Base-by-base conservation (phyloP, 1,140 invertebrate species). In the Babylonia areolata region DNA sequence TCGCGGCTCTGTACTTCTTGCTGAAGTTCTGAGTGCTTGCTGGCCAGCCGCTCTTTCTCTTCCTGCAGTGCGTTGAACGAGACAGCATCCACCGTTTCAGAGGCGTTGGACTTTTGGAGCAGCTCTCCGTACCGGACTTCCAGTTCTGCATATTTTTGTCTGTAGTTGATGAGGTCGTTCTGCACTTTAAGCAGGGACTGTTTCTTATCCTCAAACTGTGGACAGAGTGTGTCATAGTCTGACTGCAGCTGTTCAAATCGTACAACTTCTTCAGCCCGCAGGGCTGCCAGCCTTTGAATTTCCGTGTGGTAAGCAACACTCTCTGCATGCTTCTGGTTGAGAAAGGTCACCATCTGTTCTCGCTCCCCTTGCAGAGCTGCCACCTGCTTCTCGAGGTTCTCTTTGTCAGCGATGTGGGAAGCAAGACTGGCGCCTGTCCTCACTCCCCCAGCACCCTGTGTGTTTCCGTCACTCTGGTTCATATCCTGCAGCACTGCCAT, bases 261-360 rank as follows among this genome's bases (percentile, higher is more conserved):
- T 81, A 92, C 87, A 12, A 75, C 87, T 54, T 92, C 88, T 20
- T 83, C 82, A n/a, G 86, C 82, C 0, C 95, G 87, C 3, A 91
- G 86, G 12, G 88, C 91, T 33, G 95, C 96, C n/a, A 98, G 90
- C 58, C 96, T 95, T 92, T 97, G 97, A 83, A 98, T 96, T 95
- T 98, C 97, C 5, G 94, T 95, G 89, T 98, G 97, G 93, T 98
- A 98, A 77, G 96, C 96, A 2, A 97, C 91, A 91, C 96, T 97
- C 93, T 98, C 97, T 84, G 97, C 96, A 88, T 98, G 97, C 94
- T 98, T 98, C 75, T 96, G 95, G 88, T 96, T 97, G 0, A 98
- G 94, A 11, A 96, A 95, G 81, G 95, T 95, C 40, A 97, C 96
- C n/a, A 97, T 94, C 93, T 97, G 96, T 71, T 96, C 96, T 90